Evolutionary conservation across 2,113 vertebrate species (phyloP), one percentile per base, ranked within the genome.

Genomic region (Anguilla japonica): DNA sequence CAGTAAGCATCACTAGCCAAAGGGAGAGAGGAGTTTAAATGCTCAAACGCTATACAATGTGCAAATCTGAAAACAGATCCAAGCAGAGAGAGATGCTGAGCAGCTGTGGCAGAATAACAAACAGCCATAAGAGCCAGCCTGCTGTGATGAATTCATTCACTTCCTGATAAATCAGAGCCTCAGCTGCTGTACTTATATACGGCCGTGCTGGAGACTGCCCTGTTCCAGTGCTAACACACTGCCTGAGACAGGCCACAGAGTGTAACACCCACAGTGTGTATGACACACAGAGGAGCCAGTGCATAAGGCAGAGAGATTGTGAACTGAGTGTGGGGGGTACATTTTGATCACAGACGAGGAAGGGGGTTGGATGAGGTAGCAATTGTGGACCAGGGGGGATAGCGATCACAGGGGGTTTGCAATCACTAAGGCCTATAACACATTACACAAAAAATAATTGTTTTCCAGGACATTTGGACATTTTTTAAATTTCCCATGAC

Each of bases 81-180:
- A n/a, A 22, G 63, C 14, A 89, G 92, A 95, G 91, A 94, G 95
- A 94, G 91, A 91, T 95, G 93, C 93, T 95, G 93, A 95, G 92
- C 91, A 92, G 91, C 57, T 87, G 94, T 96, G 95, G 95, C 95
- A 94, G 91, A 22, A 83, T 95, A 94, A 95, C 92, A 93, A 86
- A 83, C 86, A 79, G 95, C 94, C 95, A 96, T 95, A 96, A 95
- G 95, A 95, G 57, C 93, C 94, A 93, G 93, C 92, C 93, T 91
- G 93, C 91, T 88, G 94, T 95, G 96, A 96, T 96, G 95, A 96
- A 97, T 96, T 96, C 95, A 96, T 96, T 96, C 94, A 95, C 96
- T 95, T 96, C 96, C 95, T 96, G 96, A 95, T 96, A 96, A 97
- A 96, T 96, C 96, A 96, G 95, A 95, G 94, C 93, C 94, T 94